Conservation (phyloP, 1,140 invertebrate genomes). For the Drosophila pandora region DNA sequence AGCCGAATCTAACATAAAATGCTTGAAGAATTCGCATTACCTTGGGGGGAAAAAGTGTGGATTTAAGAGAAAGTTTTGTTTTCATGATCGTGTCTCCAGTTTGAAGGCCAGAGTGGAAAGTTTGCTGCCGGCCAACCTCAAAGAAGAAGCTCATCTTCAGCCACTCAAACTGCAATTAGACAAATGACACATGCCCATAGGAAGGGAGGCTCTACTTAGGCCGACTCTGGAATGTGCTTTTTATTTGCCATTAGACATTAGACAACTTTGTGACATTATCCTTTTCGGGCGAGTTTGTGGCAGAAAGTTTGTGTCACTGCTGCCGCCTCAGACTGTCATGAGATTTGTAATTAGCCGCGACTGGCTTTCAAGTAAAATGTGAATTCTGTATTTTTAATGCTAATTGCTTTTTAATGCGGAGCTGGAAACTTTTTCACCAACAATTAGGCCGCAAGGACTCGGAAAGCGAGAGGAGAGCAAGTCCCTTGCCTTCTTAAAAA, state of each 20-base stretch:
- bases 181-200: conserved; percentile 14
- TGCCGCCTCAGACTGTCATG: conserved; percentile 22
- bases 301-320: conserved; percentile 44
- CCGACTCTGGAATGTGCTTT: conserved; percentile 22
- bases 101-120: background rate
- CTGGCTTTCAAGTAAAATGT: conserved; percentile 41
- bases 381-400: conserved; percentile 58
- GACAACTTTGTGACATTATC: conserved; percentile 69
- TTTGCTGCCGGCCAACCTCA: background rate
- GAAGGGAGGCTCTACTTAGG: conserved; percentile 12
- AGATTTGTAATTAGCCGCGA: conserved; percentile 65
- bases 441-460: conserved; percentile 42
- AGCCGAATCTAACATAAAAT: background rate
- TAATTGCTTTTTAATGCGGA: conserved; percentile 73
- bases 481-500: conserved; percentile 23
- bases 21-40: background rate
- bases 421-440: conserved; percentile 52
- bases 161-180: conserved; percentile 63
- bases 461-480: conserved; percentile 10
- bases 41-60: background rate
- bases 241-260: conserved; percentile 75
- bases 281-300: conserved; percentile 33
- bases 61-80: background rate
- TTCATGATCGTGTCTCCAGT: background rate
- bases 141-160: conserved; percentile 38